phyloP scores from a whole-genome alignment of 1,140 invertebrate genomes.

The Panagrolaimus sp. region DNA sequence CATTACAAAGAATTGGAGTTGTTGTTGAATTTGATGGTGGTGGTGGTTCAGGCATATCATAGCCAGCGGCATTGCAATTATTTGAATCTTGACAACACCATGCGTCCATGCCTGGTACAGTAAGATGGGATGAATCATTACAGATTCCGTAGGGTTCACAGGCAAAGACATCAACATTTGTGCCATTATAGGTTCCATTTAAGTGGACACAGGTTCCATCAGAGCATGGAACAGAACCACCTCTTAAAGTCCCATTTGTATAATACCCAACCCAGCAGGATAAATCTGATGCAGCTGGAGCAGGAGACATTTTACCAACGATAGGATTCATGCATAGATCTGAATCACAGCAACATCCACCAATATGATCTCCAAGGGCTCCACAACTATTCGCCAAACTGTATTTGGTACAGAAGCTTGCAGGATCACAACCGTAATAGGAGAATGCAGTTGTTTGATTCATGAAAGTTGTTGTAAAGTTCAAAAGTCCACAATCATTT shows the following conservation, averaged over 20 bases:
- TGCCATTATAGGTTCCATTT: background rate
- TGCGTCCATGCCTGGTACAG: background rate
- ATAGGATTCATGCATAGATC: background rate
- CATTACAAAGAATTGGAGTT: slow-evolving; percentile 5
- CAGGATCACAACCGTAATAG: background rate
- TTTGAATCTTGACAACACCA: background rate
- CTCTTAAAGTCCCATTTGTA: background rate
- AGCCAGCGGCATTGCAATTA: background rate
- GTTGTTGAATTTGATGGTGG: background rate
- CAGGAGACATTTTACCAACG: background rate
- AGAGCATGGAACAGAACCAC: background rate
- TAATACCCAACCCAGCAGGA: background rate
- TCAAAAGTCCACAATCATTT: background rate
- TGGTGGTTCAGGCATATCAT: background rate
- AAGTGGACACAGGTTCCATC: background rate
- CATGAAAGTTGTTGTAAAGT: background rate
- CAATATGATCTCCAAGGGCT: background rate
- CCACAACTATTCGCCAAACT: background rate
- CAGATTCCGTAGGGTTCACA: background rate
- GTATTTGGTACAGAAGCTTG: background rate
- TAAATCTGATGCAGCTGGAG: too few species aligned
- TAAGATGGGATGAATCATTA: too few species aligned
- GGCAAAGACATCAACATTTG: background rate
- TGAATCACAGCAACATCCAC: background rate
- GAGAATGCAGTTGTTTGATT: background rate